These are phyloP conservation scores for Cepaea hortensis DNA, from an alignment of 2,888 invertebrate species.

Conservation along the genomic window DNA sequence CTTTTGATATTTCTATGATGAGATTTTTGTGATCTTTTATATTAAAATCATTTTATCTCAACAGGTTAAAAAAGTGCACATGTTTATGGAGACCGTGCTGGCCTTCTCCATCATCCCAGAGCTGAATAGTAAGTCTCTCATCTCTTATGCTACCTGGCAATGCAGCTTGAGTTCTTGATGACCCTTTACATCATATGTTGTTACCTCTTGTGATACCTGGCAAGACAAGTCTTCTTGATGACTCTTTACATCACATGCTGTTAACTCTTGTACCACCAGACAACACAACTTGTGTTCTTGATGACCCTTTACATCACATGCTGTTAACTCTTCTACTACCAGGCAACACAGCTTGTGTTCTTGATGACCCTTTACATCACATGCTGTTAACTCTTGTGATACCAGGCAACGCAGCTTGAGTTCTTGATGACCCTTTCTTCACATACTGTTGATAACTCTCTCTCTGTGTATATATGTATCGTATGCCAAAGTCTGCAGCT, in stretches of 20 bases:
- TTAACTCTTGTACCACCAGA: too few relatives aligned
- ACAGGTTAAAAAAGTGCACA: not conserved
- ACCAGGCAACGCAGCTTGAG: too few relatives aligned
- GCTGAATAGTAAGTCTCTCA: slow-evolving; percentile 24
- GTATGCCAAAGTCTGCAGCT: too few relatives aligned
- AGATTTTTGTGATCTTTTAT: too few relatives aligned
- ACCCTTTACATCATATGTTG: not conserved
- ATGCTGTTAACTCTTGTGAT: not conserved
- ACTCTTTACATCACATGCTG: not conserved
- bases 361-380: not conserved
- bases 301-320: not conserved
- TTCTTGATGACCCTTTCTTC: not conserved
- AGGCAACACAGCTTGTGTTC: not conserved
- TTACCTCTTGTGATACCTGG: too few relatives aligned
- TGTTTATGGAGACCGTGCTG: not conserved
- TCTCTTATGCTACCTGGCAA: not conserved
- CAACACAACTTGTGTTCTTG: not conserved
- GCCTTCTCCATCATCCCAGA: slow-evolving; percentile 19
- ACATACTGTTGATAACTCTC: not conserved
- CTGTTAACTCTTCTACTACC: too few relatives aligned
- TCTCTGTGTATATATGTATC: too few relatives aligned
- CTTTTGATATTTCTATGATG: too few relatives aligned
- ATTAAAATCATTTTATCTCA: not conserved
- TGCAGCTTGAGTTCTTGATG: not conserved
- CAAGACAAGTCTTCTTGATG: not conserved